These are phyloP conservation scores for Sinocyclocheilus grahami DNA, from an alignment of 2,113 vertebrate species.

Conservation along the genomic window DNA sequence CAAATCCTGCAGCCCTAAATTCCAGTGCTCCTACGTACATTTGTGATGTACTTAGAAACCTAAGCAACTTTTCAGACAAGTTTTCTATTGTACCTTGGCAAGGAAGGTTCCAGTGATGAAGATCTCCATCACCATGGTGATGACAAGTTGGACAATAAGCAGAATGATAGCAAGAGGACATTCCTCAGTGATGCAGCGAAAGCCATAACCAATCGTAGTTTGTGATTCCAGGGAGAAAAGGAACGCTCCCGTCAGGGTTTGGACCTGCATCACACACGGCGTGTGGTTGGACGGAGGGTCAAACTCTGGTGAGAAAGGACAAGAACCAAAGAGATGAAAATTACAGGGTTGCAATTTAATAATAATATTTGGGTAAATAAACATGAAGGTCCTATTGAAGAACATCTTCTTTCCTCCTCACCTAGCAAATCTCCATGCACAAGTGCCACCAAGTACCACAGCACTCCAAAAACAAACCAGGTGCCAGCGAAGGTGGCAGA, in stretches of 20 bases:
- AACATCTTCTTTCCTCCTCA: conserved; percentile 53
- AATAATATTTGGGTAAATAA: neutral
- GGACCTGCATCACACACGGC: conserved; percentile 94
- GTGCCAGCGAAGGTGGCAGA: conserved; percentile 94
- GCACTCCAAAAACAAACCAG: conserved; percentile 92
- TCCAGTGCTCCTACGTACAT: too few relatives aligned
- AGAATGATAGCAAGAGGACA: conserved; percentile 91
- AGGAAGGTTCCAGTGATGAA: conserved; percentile 98
- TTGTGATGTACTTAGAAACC: too few relatives aligned
- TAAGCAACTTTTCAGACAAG: neutral
- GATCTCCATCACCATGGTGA: conserved; percentile 97
- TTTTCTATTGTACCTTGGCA: conserved; percentile 78
- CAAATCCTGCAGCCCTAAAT: too few relatives aligned
- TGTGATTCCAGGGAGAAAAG: conserved; percentile 97
- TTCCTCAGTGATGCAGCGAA: conserved; percentile 96
- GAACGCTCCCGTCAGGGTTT: conserved; percentile 92
- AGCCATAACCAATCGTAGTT: conserved; percentile 96
- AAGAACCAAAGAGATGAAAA: neutral
- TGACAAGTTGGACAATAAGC: conserved; percentile 92
- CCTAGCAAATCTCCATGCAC: conserved; percentile 90
- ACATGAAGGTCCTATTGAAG: neutral
- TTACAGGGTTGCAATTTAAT: neutral
- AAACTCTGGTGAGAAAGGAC: conserved; percentile 66
- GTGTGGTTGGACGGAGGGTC: conserved; percentile 91
- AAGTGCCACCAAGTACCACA: conserved; percentile 94